Evolutionary conservation across 2,888 invertebrate species (phyloP).

Genomic region (Drosophila fulvimacula): DNA sequence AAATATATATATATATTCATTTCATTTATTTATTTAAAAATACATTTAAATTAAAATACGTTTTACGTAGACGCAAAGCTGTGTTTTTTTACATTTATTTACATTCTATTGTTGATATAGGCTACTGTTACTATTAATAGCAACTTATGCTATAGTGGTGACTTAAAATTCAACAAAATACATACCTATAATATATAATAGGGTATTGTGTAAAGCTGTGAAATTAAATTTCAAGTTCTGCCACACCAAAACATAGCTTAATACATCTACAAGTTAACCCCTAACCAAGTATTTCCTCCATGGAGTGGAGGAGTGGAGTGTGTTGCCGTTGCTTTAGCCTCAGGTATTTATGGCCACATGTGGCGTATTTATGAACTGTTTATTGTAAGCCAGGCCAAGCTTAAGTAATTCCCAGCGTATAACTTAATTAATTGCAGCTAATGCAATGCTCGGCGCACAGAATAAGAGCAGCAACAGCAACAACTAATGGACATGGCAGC

Average conservation of each 20-base stretch:
- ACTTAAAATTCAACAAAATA: too few species aligned
- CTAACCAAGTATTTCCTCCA: too few species aligned
- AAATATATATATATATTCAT: too few species aligned
- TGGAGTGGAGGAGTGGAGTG: background rate
- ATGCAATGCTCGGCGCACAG: constrained; percentile 57
- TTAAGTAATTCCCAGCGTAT: constrained; percentile 67
- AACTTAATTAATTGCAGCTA: constrained; percentile 79
- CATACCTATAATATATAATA: too few species aligned
- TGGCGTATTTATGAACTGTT: constrained; percentile 75
- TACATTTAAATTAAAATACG: too few species aligned
- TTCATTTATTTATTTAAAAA: too few species aligned
- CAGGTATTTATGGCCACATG: constrained; percentile 59
- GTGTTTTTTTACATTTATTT: too few species aligned
- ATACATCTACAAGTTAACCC: background rate
- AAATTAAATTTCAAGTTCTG: background rate
- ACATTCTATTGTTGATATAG: too few species aligned
- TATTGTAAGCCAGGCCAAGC: constrained; percentile 59
- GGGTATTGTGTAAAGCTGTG: too few species aligned
- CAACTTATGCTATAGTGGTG: too few species aligned
- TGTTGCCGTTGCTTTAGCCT: constrained; percentile 2
- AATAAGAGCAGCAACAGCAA: constrained; percentile 22
- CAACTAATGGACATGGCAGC: constrained; percentile 15
- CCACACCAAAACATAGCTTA: background rate
- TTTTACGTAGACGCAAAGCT: too few species aligned
- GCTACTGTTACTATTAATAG: too few species aligned